phyloP scores from a whole-genome alignment of 2,113 vertebrate species.

The Collichthys lucidus region DNA sequence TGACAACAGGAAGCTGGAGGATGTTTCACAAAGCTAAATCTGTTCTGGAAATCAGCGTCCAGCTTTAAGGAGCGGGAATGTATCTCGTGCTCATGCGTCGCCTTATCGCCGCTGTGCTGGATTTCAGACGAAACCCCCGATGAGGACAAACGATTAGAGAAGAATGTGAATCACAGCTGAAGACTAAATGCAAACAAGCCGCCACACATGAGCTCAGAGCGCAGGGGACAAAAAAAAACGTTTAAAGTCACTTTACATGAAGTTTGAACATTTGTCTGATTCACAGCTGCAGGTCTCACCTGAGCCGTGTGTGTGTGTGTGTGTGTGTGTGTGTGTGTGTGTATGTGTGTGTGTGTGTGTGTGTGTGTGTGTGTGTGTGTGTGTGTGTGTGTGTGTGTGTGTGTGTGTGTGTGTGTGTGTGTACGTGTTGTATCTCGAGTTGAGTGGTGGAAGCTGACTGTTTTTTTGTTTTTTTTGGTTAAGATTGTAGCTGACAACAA shows the following conservation, averaged over 20 bases:
- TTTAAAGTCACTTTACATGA: conserved; percentile 14
- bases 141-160: conserved; percentile 29
- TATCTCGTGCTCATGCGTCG: conserved; percentile 33
- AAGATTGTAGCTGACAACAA: neutral
- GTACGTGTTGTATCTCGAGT: conserved; percentile 32
- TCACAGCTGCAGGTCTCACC: conserved; percentile 33
- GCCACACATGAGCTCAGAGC: conserved; percentile 10
- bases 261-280: conserved; percentile 44
- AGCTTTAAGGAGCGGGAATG: conserved; percentile 10
- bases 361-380: too few relatives aligned
- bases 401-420: too few relatives aligned
- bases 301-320: conserved; percentile 33
- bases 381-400: too few relatives aligned
- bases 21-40: conserved; percentile 56
- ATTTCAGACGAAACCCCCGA: conserved; percentile 24
- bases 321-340: neutral
- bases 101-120: conserved; percentile 50
- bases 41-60: conserved; percentile 48
- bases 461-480: neutral
- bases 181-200: conserved; percentile 30
- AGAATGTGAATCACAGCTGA: conserved; percentile 9
- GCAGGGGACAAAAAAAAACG: neutral
- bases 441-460: too few relatives aligned
- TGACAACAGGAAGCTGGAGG: conserved; percentile 46
- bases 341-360: too few relatives aligned